Percentiles rank a stretch among this genome's conserved stretches.
Conservation (phyloP, 2,888 invertebrate species). For the Agonopterix heracliana region DNA sequence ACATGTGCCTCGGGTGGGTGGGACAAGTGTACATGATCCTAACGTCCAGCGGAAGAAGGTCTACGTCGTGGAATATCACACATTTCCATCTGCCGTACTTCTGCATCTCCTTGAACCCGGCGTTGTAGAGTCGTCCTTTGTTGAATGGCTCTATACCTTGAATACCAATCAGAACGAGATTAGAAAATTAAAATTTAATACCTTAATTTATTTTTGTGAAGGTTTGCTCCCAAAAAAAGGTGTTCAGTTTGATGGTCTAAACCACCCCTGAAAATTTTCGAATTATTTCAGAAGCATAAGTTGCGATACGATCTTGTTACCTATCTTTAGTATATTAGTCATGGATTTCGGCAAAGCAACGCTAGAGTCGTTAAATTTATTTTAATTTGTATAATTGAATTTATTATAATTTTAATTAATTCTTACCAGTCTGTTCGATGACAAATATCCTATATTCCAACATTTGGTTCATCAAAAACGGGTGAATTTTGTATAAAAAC, state of each 20-base stretch:
- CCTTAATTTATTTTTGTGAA: no score
- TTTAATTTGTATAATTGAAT: no score
- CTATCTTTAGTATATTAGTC: no score
- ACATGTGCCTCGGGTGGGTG: slow-evolving; percentile 91
- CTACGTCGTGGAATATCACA: slow-evolving; percentile 95
- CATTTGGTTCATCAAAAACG: slow-evolving; percentile 91
- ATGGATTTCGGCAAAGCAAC: no score
- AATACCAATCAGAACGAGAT: background rate
- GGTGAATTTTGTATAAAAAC: slow-evolving; percentile 92
- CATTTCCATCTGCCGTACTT: slow-evolving; percentile 83
- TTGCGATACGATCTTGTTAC: no score
- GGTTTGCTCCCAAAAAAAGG: background rate
- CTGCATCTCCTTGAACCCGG: slow-evolving; percentile 91
- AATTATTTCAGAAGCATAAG: no score
- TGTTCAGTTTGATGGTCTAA: no score
- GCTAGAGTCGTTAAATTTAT: no score
- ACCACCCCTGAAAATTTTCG: no score
- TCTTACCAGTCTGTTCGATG: slow-evolving; percentile 86
- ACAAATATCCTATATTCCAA: slow-evolving; percentile 86
- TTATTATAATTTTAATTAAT: slow-evolving; percentile 13
- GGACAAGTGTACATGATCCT: slow-evolving; percentile 92
- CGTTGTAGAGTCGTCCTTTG: slow-evolving; percentile 93
- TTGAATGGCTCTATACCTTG: slow-evolving; percentile 79
- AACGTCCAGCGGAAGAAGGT: slow-evolving; percentile 91
- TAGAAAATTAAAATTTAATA: no score